Percentiles rank a stretch among this genome's conserved stretches.
These are phyloP conservation scores for Myotis findleyi DNA, from an alignment of 2,797 vertebrate genomes.

Conservation along the genomic window DNA sequence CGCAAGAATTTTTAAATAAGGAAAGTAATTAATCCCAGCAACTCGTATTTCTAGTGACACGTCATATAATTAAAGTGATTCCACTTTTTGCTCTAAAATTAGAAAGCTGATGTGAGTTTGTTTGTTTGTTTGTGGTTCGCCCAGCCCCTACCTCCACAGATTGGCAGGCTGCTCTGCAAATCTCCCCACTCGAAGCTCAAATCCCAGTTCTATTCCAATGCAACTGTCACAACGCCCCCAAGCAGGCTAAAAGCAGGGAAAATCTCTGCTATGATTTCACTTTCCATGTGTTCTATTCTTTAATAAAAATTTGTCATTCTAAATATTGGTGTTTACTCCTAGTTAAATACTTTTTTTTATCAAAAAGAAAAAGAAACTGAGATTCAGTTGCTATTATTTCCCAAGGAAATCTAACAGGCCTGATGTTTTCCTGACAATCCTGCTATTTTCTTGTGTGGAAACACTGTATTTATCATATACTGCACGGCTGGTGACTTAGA, in stretches of 20 bases:
- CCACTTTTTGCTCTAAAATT: slow-evolving; percentile 74
- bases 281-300: slow-evolving; percentile 75
- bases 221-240: slow-evolving; percentile 77
- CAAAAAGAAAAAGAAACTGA: slow-evolving; percentile 78
- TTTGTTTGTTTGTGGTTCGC: slow-evolving; percentile 66
- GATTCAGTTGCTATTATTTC: slow-evolving; percentile 74
- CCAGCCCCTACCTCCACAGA: slow-evolving; percentile 62
- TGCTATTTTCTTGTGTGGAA: slow-evolving; percentile 73
- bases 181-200: slow-evolving; percentile 63
- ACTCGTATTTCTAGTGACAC: slow-evolving; percentile 71
- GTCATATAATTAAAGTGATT: slow-evolving; percentile 76
- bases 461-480: slow-evolving; percentile 77
- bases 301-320: slow-evolving; percentile 80
- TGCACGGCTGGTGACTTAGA: slow-evolving; percentile 75
- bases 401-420: slow-evolving; percentile 71
- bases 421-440: slow-evolving; percentile 76
- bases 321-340: slow-evolving; percentile 80
- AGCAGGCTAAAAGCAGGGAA: slow-evolving; percentile 73
- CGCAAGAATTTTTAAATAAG: slow-evolving; percentile 70
- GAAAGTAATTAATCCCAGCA: slow-evolving; percentile 72
- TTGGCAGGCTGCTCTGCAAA: slow-evolving; percentile 66
- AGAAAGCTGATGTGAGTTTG: slow-evolving; percentile 80
- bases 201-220: slow-evolving; percentile 70
- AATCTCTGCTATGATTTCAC: slow-evolving; percentile 63
- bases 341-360: slow-evolving; percentile 72